These are phyloP conservation scores for Callopanchax toddi DNA, from an alignment of 2,113 vertebrate species.

Conservation along the genomic window DNA sequence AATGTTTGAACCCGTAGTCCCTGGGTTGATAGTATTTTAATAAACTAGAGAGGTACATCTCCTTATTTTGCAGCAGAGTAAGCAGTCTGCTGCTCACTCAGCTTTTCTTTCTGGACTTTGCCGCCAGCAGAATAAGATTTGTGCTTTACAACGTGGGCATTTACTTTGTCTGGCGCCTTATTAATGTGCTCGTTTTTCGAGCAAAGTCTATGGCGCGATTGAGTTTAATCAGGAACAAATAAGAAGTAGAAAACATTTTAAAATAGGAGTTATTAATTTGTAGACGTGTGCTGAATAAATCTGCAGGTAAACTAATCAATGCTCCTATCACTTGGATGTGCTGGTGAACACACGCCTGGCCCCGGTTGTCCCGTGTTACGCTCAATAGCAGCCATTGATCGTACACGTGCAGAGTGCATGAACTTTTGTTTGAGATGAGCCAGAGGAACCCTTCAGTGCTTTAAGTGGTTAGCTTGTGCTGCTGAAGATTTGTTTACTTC, in stretches of 20 bases:
- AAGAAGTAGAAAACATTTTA: background rate
- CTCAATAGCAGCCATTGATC: slow-evolving; percentile 59
- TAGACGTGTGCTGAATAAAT: background rate
- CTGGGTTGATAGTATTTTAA: slow-evolving; percentile 76
- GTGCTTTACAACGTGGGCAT: slow-evolving; percentile 77
- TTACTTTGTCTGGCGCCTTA: slow-evolving; percentile 84
- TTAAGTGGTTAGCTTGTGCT: slow-evolving; percentile 1
- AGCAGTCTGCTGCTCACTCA: slow-evolving; percentile 81
- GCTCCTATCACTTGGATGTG: slow-evolving; percentile 21
- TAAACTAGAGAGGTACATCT: slow-evolving; percentile 84
- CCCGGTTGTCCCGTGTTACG: slow-evolving; percentile 12
- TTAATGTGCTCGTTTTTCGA: slow-evolving; percentile 76
- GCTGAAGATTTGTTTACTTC: too few relatives aligned
- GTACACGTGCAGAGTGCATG: slow-evolving; percentile 45
- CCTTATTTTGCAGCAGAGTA: slow-evolving; percentile 65
- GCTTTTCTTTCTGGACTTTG: slow-evolving; percentile 77
- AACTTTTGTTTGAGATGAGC: slow-evolving; percentile 44
- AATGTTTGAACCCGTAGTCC: slow-evolving; percentile 71
- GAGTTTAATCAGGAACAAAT: too few relatives aligned
- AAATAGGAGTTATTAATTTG: background rate
- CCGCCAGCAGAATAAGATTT: slow-evolving; percentile 83
- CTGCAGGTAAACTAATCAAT: slow-evolving; percentile 42
- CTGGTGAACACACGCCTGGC: slow-evolving; percentile 14
- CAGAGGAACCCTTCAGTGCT: slow-evolving; percentile 27
- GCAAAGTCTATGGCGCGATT: slow-evolving; percentile 80